Percentiles rank a stretch among this genome's conserved stretches.
phyloP scores from a whole-genome alignment of 2,113 vertebrate genomes.

The Dicrurus megarhynchus region DNA sequence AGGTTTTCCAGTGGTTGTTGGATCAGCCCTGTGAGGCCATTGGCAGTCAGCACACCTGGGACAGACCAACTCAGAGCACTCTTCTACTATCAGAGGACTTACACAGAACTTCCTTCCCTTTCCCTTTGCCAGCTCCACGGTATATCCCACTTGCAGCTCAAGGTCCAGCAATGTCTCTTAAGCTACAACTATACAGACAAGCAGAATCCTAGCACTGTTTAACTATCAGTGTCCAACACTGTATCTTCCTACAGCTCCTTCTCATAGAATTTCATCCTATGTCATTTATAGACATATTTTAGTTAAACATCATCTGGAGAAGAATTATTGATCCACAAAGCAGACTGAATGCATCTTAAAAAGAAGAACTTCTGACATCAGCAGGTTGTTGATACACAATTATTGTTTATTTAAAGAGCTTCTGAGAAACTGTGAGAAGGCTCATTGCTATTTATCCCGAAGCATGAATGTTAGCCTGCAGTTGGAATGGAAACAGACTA shows the following conservation, averaged over 20 bases:
- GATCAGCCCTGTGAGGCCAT: not conserved
- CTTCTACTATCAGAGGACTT: not conserved
- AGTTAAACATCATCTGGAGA: not conserved
- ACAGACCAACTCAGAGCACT: not conserved
- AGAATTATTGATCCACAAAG: not conserved
- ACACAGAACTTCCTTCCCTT: not conserved
- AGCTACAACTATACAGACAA: accelerated
- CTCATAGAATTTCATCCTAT: not conserved
- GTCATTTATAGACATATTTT: not conserved
- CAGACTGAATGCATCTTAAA: not conserved
- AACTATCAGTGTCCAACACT: not conserved
- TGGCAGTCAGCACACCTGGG: not conserved
- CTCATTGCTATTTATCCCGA: conserved; percentile 6
- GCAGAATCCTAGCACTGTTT: not conserved
- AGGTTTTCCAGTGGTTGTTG: not conserved
- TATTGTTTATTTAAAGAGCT: conserved; percentile 4
- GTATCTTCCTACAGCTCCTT: not conserved
- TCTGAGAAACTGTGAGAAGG: conserved; percentile 3
- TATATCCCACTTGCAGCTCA: not conserved
- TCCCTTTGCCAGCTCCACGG: not conserved
- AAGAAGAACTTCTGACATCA: not conserved
- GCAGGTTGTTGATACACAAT: not conserved
- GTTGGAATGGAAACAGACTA: not conserved
- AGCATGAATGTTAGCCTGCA: not conserved
- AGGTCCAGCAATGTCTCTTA: not conserved